Evolutionary conservation across 1,140 invertebrate genomes (phyloP).

Genomic region (Grapholita molesta): DNA sequence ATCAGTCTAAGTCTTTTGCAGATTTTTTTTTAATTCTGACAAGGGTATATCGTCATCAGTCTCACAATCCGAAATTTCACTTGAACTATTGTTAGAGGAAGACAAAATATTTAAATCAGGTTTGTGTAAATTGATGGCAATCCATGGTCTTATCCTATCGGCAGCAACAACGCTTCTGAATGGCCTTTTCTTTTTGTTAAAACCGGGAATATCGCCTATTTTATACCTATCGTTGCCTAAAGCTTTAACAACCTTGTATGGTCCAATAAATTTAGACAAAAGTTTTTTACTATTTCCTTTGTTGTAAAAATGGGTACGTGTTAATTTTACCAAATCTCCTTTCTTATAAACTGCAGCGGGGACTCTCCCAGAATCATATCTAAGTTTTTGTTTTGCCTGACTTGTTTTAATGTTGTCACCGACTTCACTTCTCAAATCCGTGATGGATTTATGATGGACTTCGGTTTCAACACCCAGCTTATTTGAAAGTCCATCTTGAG

Average conservation of each 20-base stretch:
- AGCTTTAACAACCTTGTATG: background rate
- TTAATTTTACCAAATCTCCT: constrained; percentile 14
- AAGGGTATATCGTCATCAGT: background rate
- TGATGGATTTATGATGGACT: constrained; percentile 37
- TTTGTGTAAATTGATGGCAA: background rate
- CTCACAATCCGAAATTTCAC: background rate
- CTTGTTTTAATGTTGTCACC: constrained; percentile 27
- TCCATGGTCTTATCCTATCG: constrained; percentile 15
- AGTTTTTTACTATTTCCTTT: background rate
- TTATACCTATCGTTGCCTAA: constrained; percentile 16
- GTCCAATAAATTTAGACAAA: constrained; percentile 15
- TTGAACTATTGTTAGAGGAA: background rate
- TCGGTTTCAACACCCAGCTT: background rate
- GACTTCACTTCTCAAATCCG: constrained; percentile 38
- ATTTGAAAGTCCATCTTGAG: background rate
- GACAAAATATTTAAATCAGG: background rate
- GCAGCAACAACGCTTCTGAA: background rate
- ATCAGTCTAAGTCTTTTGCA: background rate
- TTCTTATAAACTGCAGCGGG: background rate
- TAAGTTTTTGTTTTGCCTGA: constrained; percentile 6
- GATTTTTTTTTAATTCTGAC: background rate
- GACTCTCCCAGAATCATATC: background rate
- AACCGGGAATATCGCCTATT: constrained; percentile 1
- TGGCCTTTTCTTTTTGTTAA: background rate
- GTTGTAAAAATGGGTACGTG: constrained; percentile 6